phyloP scores from a whole-genome alignment of 2,888 invertebrate species.

The Dicranocentrus wangi region DNA sequence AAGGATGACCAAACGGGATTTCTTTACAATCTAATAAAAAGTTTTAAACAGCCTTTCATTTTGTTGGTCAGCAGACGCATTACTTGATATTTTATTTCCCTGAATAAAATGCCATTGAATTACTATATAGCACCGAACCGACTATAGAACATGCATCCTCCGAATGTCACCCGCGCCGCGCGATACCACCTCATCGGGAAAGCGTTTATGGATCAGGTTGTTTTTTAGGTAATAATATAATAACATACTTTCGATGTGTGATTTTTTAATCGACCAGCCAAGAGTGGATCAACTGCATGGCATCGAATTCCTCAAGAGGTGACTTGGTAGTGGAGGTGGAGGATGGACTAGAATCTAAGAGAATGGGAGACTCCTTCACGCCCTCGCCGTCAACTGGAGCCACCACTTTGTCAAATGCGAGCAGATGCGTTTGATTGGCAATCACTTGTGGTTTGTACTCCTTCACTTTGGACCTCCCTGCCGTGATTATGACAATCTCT shows the following conservation, averaged over 20 bases:
- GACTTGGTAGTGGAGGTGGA: slow-evolving; percentile 65
- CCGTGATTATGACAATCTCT: slow-evolving; percentile 71
- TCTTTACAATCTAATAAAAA: too few relatives aligned
- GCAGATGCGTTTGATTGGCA: slow-evolving; percentile 68
- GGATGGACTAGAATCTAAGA: slow-evolving; percentile 41
- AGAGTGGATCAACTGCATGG: slow-evolving; percentile 71
- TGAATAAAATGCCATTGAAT: neutral
- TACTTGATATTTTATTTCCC: neutral
- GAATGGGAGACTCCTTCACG: slow-evolving; percentile 42
- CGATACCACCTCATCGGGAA: too few relatives aligned
- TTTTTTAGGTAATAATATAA: too few relatives aligned
- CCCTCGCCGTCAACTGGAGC: slow-evolving; percentile 21
- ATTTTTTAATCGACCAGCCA: slow-evolving; percentile 64
- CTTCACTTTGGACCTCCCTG: slow-evolving; percentile 71
- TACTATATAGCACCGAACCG: too few relatives aligned
- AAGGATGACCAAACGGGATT: too few relatives aligned
- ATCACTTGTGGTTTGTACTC: slow-evolving; percentile 73
- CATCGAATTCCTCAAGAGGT: slow-evolving; percentile 71
- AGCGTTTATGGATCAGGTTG: too few relatives aligned
- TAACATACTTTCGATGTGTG: too few relatives aligned
- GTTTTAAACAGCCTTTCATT: slow-evolving; percentile 19
- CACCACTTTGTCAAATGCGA: slow-evolving; percentile 71
- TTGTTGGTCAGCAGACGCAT: slow-evolving; percentile 8
- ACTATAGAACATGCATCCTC: too few relatives aligned
- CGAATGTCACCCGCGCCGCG: too few relatives aligned